These are phyloP conservation scores for Manis javanica DNA, from an alignment of 2,797 vertebrate genomes.

Conservation along the genomic window DNA sequence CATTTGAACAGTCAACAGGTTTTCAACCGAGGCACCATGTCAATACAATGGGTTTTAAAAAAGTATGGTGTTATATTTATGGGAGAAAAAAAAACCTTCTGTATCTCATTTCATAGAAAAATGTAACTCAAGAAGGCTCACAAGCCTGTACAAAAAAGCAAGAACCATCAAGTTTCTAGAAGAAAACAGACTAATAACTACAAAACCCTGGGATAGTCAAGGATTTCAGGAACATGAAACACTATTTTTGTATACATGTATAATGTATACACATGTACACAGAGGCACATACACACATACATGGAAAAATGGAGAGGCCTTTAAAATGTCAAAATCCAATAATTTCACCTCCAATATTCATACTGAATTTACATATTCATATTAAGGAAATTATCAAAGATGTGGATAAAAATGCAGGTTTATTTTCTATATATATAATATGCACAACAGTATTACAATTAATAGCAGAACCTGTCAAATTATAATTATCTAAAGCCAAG, in stretches of 20 bases:
- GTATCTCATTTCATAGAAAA: neutral
- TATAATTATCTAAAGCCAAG: neutral
- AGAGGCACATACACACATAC: no score
- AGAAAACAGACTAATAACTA: neutral
- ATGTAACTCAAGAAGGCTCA: neutral
- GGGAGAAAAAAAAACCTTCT: neutral
- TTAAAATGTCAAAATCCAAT: neutral
- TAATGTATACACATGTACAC: neutral
- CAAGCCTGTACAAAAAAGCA: neutral
- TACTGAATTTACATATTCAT: neutral
- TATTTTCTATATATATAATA: neutral
- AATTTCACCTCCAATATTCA: neutral
- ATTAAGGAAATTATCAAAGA: neutral
- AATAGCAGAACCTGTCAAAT: neutral
- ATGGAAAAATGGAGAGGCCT: neutral
- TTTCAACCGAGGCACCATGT: neutral
- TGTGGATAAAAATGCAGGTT: neutral
- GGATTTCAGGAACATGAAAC: neutral
- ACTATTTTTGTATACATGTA: no score
- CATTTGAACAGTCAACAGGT: neutral
- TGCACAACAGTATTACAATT: neutral
- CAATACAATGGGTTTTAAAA: neutral
- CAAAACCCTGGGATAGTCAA: neutral
- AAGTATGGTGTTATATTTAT: neutral
- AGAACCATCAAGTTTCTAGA: neutral